phyloP scores from a whole-genome alignment of 2,797 vertebrate species.

The Jordanella pulchra region DNA sequence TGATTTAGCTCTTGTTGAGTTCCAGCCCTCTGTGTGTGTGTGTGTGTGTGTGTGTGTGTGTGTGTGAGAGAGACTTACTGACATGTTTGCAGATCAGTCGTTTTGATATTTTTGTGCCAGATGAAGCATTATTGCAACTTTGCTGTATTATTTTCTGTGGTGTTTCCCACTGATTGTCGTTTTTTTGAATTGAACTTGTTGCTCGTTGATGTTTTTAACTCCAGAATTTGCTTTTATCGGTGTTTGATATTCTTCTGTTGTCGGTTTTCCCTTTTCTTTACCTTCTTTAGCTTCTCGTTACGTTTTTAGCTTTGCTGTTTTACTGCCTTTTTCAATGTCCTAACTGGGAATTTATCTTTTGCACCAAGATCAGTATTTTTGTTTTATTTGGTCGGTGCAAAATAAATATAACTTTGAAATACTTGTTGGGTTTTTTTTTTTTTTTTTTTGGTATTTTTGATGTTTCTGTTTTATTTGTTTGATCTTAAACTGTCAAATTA shows the following conservation, averaged over 20 bases:
- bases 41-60: conserved; percentile 24
- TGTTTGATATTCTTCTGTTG: conserved; percentile 61
- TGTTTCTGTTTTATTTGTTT: background rate
- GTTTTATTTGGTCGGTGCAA: conserved; percentile 55
- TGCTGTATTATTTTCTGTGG: conserved; percentile 60
- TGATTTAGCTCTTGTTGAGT: conserved; percentile 55
- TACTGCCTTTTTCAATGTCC: conserved; percentile 71
- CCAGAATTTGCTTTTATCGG: conserved; percentile 58
- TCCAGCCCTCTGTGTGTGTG: conserved; percentile 28
- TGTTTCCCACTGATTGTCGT: conserved; percentile 45
- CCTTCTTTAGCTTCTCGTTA: conserved; percentile 28
- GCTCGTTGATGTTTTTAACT: conserved; percentile 55
- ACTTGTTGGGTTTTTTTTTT: conserved; percentile 12
- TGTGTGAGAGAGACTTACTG: conserved; percentile 19
- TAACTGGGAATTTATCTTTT: conserved; percentile 68
- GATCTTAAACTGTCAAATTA: background rate
- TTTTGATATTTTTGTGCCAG: conserved; percentile 49
- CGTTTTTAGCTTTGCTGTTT: conserved; percentile 58
- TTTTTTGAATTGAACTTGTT: conserved; percentile 48
- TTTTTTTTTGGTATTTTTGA: background rate
- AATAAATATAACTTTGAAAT: conserved; percentile 75
- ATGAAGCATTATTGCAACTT: conserved; percentile 60
- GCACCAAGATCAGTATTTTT: conserved; percentile 41
- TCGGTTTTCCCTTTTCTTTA: conserved; percentile 49
- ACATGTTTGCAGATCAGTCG: conserved; percentile 29